These are phyloP conservation scores for Coptotermes formosanus DNA, from an alignment of 1,140 invertebrate genomes.

Conservation along the genomic window DNA sequence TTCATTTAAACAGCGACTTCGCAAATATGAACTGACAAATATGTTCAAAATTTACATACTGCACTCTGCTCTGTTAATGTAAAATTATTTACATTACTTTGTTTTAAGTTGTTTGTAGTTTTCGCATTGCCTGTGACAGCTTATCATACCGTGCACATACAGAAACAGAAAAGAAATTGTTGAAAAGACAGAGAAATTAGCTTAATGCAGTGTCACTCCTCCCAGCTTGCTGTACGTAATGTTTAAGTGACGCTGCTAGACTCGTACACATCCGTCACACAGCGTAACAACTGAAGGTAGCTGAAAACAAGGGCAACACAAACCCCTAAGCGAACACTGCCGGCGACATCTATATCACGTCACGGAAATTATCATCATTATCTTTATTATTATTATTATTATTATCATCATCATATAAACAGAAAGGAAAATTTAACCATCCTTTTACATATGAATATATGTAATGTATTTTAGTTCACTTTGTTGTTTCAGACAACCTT, in stretches of 20 bases:
- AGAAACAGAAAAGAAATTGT: neutral
- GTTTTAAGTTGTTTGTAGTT: neutral
- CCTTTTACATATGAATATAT: conserved; percentile 19
- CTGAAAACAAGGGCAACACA: neutral
- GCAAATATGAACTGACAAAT: too few species aligned
- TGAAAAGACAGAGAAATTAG: neutral
- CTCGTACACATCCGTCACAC: neutral
- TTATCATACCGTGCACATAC: neutral
- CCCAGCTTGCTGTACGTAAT: neutral
- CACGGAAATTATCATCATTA: conserved; percentile 10
- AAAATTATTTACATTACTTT: neutral
- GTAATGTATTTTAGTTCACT: conserved; percentile 5
- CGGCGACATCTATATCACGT: conserved; percentile 14
- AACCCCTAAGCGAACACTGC: neutral
- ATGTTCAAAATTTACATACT: too few species aligned
- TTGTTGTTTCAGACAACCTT: conserved; percentile 14
- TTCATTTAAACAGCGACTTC: too few species aligned
- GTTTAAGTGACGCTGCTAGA: neutral
- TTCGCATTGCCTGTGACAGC: neutral
- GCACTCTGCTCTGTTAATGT: neutral
- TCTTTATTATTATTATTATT: conserved; percentile 14
- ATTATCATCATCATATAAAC: neutral
- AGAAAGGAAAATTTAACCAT: neutral
- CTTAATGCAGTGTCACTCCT: neutral
- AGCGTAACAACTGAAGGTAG: neutral